Evolutionary conservation across 2,888 invertebrate genomes (phyloP), one percentile per base, ranked within the genome.

Genomic region (Cetonia aurata): DNA sequence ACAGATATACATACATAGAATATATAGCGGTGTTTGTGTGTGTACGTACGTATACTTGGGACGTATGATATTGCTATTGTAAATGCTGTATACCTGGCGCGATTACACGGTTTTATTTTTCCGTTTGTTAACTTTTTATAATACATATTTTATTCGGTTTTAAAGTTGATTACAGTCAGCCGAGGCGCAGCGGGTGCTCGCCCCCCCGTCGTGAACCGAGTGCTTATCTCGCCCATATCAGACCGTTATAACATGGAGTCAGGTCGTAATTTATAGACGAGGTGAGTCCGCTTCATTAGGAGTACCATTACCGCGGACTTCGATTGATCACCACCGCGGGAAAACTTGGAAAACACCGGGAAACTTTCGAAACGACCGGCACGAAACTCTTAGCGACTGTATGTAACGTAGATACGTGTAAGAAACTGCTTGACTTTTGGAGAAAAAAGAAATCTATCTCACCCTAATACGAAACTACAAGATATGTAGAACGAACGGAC

Each of bases 151-250:
- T 83, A 83, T 84, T 83, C 84, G 84, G 83, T 82, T 83, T 83
- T 83, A 83, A 83, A 84, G 84, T 84, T 84, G 84, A 84, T 84
- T 84, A 83, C 83, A 83, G 82, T 80, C 83, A 81, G 81, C 82
- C 77, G 75, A 78, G 79, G 77, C 79, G 80, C 81, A 81, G 83
- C 81, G 82, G 84, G 80, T 81, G 82, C 77, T 76, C 78, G 80
- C 82, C 83, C 83, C n/a, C 84, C 84, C 82, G 83, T 80, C 77
- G 84, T 78, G 81, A 80, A 82, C 82, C 81, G 81, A 83, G 83
- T 83, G 84, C 83, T 84, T 84, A 84, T 84, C 84, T 84, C 81
- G 84, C 83, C 84, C 84, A 83, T 84, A 84, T 84, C 85, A 81
- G 82, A 84, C 84, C 84, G 84, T 84, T 84, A 84, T 84, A 83